Base-by-base conservation (phyloP, 2,797 vertebrate genomes). In the Anguilla obscura region DNA sequence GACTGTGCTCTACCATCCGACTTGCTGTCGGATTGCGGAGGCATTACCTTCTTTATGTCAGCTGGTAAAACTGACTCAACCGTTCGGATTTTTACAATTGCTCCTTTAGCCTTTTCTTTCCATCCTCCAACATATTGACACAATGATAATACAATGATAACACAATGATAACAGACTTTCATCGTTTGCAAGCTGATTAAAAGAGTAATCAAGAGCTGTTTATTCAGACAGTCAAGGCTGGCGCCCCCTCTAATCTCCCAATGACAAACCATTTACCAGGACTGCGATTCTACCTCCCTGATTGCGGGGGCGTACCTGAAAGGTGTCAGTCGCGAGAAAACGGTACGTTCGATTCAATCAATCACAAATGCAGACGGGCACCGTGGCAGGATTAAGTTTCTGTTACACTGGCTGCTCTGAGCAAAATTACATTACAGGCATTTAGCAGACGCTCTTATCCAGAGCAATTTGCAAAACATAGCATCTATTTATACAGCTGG, bases 391-490 rank as follows among this genome's bases (percentile, higher is more conserved):
- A 96, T 96, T 95, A 95, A 91, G 91, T 90, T 92, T 89, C 89
- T 91, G 93, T 94, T 95, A 96, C 95, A 96, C 95, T 95, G 95
- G 92, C 93, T 95, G 91, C 93, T 91, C 88, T 89, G 92, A 91
- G 88, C 89, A 92, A 93, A 45, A 45, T 45, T 45, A 45, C 40
- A 45, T 45, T 45, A 45, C 40, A 45, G 40, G 40, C 40, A 45
- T 45, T 45, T 45, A 45, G 40, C 40, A 45, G 40, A 45, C 40
- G 40, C 40, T 45, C 40, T 45, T 45, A 45, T 45, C 40, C 40
- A 45, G 40, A 45, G 40, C 3, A 45, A 45, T 45, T 45, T 45
- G 40, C 40, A 45, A 45, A 45, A 45, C 40, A 45, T 45, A 45
- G 40, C 40, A 45, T 45, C 40, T 45, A 45, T 45, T 45, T 45